These are phyloP conservation scores for Tetramorium simillimum DNA, from an alignment of 1,140 invertebrate genomes.

Conservation along the genomic window DNA sequence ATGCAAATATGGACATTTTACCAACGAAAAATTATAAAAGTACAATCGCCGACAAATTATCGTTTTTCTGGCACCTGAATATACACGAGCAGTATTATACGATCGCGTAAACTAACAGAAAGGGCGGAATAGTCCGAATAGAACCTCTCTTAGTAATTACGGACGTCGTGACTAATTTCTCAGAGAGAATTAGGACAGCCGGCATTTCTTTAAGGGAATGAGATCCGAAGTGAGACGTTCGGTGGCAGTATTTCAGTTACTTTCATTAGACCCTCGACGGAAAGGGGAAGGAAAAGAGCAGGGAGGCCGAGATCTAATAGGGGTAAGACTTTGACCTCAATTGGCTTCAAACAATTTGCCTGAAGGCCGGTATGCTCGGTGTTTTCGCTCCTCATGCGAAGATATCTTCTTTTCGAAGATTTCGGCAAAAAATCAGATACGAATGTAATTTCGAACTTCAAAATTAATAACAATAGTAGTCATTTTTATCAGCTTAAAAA, in stretches of 20 bases:
- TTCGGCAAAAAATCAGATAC: neutral
- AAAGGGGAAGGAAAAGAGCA: neutral
- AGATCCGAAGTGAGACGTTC: slow-evolving; percentile 64
- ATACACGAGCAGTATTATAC: neutral
- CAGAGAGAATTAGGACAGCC: slow-evolving; percentile 44
- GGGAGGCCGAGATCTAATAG: neutral
- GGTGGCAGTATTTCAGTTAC: slow-evolving; percentile 71
- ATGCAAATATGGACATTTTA: neutral
- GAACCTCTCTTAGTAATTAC: slow-evolving; percentile 65
- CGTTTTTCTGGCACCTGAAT: slow-evolving; percentile 15
- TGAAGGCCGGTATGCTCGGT: slow-evolving; percentile 32
- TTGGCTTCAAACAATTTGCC: slow-evolving; percentile 69
- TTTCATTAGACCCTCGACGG: slow-evolving; percentile 67
- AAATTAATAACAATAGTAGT: no score
- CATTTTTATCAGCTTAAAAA: no score
- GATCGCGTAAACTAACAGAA: slow-evolving; percentile 25
- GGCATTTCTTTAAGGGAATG: slow-evolving; percentile 64
- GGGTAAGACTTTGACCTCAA: slow-evolving; percentile 60
- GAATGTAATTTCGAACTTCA: neutral
- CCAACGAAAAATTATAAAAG: neutral
- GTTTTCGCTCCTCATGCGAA: neutral
- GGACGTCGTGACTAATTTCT: slow-evolving; percentile 66
- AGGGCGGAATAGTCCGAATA: slow-evolving; percentile 24
- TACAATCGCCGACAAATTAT: neutral
- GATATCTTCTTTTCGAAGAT: neutral